Percentiles rank a stretch among this genome's conserved stretches.
phyloP scores from a whole-genome alignment of 2,888 invertebrate species.

The Ceratothoa steindachneri region DNA sequence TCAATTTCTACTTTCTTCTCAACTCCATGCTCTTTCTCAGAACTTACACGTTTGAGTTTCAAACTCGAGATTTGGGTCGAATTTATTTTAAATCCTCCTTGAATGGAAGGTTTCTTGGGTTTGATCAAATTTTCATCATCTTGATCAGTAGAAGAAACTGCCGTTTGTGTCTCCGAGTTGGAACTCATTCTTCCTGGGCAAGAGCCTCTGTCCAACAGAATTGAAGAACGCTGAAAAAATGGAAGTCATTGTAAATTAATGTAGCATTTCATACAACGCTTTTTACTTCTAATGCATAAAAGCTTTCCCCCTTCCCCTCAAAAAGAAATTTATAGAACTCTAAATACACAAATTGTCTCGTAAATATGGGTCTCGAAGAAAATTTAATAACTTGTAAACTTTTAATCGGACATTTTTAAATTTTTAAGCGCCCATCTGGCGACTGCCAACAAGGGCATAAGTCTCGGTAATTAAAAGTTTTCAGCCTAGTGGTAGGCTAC shows the following conservation, averaged over 20 bases:
- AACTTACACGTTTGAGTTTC: neutral
- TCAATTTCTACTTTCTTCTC: neutral
- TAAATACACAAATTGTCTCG: too few relatives aligned
- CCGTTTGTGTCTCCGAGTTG: neutral
- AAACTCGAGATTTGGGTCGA: neutral
- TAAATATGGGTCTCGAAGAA: too few relatives aligned
- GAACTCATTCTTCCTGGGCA: neutral
- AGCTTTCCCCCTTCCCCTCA: too few relatives aligned
- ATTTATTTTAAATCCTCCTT: neutral
- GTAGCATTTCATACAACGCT: too few relatives aligned
- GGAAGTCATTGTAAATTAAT: neutral
- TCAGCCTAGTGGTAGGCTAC: too few relatives aligned
- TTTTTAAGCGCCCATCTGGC: too few relatives aligned
- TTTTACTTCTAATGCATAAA: too few relatives aligned
- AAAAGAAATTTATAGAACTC: too few relatives aligned
- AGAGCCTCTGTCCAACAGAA: neutral
- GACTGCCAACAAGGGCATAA: too few relatives aligned
- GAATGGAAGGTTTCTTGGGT: neutral
- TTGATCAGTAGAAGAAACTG: neutral
- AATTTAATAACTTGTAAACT: too few relatives aligned
- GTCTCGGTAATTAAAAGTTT: too few relatives aligned
- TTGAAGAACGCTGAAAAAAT: conserved; percentile 1
- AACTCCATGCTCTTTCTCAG: neutral
- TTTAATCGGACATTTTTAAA: too few relatives aligned
- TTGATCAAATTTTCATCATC: neutral